phyloP scores from a whole-genome alignment of 2,113 vertebrate genomes.

The Malurus elegans region DNA sequence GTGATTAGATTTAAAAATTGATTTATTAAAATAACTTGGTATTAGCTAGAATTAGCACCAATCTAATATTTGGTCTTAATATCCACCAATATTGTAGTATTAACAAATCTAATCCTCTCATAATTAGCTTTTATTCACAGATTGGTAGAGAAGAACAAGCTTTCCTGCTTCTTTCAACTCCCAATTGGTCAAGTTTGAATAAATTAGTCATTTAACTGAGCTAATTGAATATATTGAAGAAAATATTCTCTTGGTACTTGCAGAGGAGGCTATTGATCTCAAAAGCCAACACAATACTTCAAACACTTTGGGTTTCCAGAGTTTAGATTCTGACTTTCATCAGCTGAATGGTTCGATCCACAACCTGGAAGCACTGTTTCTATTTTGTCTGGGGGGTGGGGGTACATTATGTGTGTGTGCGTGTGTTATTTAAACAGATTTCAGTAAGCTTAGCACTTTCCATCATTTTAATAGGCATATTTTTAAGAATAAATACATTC shows the following conservation, averaged over 20 bases:
- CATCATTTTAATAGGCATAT: neutral
- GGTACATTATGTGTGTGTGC: neutral
- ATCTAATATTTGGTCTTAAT: constrained; percentile 2
- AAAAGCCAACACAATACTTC: neutral
- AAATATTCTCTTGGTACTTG: constrained; percentile 31
- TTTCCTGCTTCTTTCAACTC: constrained; percentile 44
- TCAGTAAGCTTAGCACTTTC: neutral
- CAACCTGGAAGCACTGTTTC: neutral
- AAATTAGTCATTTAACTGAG: constrained; percentile 45
- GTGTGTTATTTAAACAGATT: neutral
- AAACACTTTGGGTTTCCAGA: neutral
- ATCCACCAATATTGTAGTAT: constrained; percentile 13
- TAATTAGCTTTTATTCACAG: constrained; percentile 60
- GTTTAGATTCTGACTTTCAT: neutral
- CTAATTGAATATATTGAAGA: constrained; percentile 46
- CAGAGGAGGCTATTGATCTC: neutral
- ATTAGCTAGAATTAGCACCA: constrained; percentile 34
- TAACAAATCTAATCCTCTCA: constrained; percentile 50
- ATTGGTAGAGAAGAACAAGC: constrained; percentile 30
- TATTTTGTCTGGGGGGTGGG: neutral
- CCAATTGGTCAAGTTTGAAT: constrained; percentile 51
- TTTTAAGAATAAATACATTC: neutral
- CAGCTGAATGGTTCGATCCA: neutral
- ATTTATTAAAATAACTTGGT: neutral
- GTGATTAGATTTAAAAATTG: neutral